Evolutionary conservation across 2,888 invertebrate genomes (phyloP), one percentile per base, ranked within the genome.

Genomic region (Lochmaea capreae): DNA sequence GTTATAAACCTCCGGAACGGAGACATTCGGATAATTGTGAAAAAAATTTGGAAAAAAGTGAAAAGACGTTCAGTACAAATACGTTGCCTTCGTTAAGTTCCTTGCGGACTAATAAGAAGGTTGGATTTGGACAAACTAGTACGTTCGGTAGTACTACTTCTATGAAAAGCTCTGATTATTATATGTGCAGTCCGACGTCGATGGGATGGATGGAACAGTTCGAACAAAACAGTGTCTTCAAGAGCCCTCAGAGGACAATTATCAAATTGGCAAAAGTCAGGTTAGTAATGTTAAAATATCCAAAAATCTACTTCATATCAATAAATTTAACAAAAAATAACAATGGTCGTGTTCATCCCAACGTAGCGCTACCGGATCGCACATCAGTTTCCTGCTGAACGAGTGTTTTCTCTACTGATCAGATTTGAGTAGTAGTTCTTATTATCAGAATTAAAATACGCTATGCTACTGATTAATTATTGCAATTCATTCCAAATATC

Each of bases 211-310:
- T 16, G 71, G 73, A 58, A 26, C 77, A 78, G 12, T 67, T 75
- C 54, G 72, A 78, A 3, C 78, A 80, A 61, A 81, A 82, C 75
- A 79, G 76, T 42, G 78, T 86, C 61, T 77, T 85, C 74, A 87
- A 86, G 79, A 85, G 83, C 73, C 86, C 87, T 1, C 83, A 84
- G 42, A 81, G 86, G 74, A 85, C 86, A 0, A 82, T 87, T 9
- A 83, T 87, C 46, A 86, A 87, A 78, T 76, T 86, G 16, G 87
- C 87, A 12, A 86, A 84, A 83, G 85, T 87, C 79, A 87, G 87
- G 87, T 87, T 77, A 76, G 76, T 43, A 39, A 8, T 33, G 33
- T 33, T 33, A 1, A 6, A 33, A 33, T 33, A 6, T 33, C 33
- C 33, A 33, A 5, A 33, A 33, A 33, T 6, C 5, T 33, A 33